Evolutionary conservation across 2,888 invertebrate genomes (phyloP).

Genomic region (Philopedon plagiatum): DNA sequence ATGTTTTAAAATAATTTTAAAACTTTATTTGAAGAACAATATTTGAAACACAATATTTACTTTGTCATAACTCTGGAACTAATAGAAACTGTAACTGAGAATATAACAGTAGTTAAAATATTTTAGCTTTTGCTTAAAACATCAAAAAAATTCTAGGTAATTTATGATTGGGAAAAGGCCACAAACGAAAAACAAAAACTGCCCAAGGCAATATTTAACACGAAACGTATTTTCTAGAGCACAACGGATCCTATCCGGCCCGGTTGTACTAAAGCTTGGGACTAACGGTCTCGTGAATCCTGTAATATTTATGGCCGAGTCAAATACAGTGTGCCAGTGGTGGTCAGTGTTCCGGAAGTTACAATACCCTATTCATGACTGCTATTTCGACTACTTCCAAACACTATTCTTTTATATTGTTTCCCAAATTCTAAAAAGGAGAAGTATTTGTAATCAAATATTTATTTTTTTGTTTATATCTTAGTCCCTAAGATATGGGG

Average conservation of each 20-base stretch:
- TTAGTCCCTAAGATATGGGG: too few relatives aligned
- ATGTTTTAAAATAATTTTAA: too few relatives aligned
- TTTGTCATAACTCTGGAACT: too few relatives aligned
- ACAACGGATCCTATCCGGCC: conserved; percentile 8
- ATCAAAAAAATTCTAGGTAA: background rate
- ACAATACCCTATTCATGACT: conserved; percentile 21
- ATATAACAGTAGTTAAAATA: too few relatives aligned
- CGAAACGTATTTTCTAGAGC: conserved; percentile 26
- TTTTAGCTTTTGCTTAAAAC: background rate
- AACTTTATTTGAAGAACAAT: too few relatives aligned
- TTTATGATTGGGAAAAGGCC: conserved; percentile 7
- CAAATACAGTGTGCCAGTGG: conserved; percentile 21
- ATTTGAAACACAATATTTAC: too few relatives aligned
- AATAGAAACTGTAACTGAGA: too few relatives aligned
- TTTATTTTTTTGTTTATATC: too few relatives aligned
- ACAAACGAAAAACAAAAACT: conserved; percentile 6
- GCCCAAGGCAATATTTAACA: conserved; percentile 17
- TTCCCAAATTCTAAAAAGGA: too few relatives aligned
- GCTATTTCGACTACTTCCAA: background rate
- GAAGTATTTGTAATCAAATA: too few relatives aligned
- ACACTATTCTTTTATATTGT: background rate
- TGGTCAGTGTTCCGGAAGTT: background rate
- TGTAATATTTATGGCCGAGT: conserved; percentile 25
- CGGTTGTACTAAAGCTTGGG: conserved; percentile 19
- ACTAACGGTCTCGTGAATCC: conserved; percentile 29